Evolutionary conservation across 2,888 invertebrate genomes (phyloP).

Genomic region (Baccha elongata): DNA sequence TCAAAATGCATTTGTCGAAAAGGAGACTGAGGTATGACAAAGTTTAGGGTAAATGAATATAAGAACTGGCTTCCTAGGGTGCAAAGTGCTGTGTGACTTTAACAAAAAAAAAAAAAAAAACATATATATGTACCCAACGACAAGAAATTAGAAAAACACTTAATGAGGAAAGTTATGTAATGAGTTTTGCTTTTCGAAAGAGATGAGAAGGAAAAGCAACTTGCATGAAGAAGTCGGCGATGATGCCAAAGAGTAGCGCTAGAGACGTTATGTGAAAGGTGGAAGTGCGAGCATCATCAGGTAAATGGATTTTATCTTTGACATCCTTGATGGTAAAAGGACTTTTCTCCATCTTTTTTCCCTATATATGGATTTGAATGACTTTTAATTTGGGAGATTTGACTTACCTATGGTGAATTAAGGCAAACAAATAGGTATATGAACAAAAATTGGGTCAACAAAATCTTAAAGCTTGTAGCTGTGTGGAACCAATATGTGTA

Average conservation of each 20-base stretch:
- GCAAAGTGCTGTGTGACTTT: slow-evolving; percentile 27
- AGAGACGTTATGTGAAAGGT: slow-evolving; percentile 37
- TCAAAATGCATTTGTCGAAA: slow-evolving; percentile 62
- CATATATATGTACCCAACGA: slow-evolving; percentile 44
- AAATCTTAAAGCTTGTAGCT: too few species aligned
- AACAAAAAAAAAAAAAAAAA: slow-evolving; percentile 15
- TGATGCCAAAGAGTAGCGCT: background rate
- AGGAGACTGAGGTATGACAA: slow-evolving; percentile 53
- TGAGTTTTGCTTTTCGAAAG: slow-evolving; percentile 65
- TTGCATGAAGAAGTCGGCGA: background rate
- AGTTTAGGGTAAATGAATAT: slow-evolving; percentile 52
- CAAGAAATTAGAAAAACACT: slow-evolving; percentile 69
- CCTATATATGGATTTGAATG: slow-evolving; percentile 10
- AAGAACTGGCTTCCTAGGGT: slow-evolving; percentile 42
- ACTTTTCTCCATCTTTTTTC: slow-evolving; percentile 12
- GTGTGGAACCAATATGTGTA: too few species aligned
- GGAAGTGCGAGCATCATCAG: slow-evolving; percentile 39
- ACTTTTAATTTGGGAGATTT: slow-evolving; percentile 28
- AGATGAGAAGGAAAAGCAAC: slow-evolving; percentile 4
- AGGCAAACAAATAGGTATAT: background rate
- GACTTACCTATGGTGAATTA: slow-evolving; percentile 32
- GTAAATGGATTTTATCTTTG: slow-evolving; percentile 69
- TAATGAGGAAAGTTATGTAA: slow-evolving; percentile 73
- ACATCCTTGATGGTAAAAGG: slow-evolving; percentile 52
- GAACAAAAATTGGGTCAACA: slow-evolving; percentile 34